A percentile compares a stretch with the other conserved stretches of the same genome.
These are phyloP conservation scores for Anser cygnoides DNA, from an alignment of 2,113 vertebrate species.

Conservation along the genomic window DNA sequence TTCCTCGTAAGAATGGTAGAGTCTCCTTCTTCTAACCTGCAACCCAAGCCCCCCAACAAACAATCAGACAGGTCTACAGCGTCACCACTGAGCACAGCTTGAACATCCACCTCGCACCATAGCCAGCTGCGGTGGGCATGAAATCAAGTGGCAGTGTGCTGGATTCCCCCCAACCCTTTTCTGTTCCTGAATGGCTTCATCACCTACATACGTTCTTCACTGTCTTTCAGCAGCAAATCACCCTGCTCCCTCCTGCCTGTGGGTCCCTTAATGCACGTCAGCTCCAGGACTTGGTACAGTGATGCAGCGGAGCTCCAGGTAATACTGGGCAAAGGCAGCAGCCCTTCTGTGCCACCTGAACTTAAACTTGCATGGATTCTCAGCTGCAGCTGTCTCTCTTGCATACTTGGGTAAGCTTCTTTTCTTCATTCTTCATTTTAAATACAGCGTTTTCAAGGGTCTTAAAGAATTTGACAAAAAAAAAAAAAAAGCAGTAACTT, in stretches of 20 bases:
- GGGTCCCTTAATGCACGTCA: background rate
- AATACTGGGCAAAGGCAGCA: background rate
- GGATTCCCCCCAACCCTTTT: background rate
- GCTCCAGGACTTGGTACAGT: background rate
- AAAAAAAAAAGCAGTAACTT: accelerated
- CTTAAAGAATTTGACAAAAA: background rate
- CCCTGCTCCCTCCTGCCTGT: background rate
- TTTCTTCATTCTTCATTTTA: background rate
- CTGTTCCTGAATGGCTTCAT: background rate
- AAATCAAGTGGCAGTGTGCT: accelerated
- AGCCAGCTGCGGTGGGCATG: background rate
- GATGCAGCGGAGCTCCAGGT: background rate
- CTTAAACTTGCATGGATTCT: background rate
- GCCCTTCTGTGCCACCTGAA: background rate
- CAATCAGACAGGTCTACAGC: background rate
- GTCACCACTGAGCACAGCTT: background rate
- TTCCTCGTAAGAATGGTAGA: background rate
- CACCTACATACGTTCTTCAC: background rate
- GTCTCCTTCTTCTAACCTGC: background rate
- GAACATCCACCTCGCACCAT: background rate
- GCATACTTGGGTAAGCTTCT: background rate
- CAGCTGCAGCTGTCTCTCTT: background rate
- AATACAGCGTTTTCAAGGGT: background rate
- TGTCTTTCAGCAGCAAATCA: background rate
- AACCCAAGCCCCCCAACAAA: background rate